A percentile compares a stretch with the other conserved stretches of the same genome.
Conservation (phyloP, 2,797 vertebrate genomes). For the Periophthalmus magnuspinnatus region DNA sequence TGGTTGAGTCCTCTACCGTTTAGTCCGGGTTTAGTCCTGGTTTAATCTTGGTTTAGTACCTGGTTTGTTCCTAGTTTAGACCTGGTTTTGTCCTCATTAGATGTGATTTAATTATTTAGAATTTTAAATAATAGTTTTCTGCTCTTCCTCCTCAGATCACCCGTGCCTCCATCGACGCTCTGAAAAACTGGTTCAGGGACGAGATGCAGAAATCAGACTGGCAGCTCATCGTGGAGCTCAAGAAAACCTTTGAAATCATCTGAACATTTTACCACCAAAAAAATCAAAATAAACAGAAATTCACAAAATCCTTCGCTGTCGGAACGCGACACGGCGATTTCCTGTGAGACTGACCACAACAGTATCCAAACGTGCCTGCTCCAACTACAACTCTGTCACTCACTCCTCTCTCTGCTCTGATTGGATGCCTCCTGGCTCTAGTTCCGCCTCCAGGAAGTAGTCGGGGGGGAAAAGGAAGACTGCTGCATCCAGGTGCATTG, state of each 20-base stretch:
- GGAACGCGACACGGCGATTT: constrained; percentile 77
- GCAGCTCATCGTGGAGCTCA: constrained; percentile 98
- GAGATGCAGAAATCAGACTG: constrained; percentile 97
- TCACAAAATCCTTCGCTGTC: background rate
- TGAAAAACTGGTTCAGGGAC: constrained; percentile 99
- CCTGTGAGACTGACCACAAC: constrained; percentile 91
- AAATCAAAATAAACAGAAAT: constrained; percentile 4
- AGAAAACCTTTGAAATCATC: constrained; percentile 99
- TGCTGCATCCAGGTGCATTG: constrained; percentile 29
- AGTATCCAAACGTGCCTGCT: constrained; percentile 74
- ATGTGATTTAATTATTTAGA: no score
- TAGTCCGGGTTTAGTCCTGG: background rate
- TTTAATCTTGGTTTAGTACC: background rate
- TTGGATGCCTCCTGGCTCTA: constrained; percentile 36
- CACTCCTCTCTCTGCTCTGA: constrained; percentile 49
- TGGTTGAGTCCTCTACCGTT: background rate
- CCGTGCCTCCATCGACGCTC: constrained; percentile 92
- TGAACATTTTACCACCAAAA: constrained; percentile 64
- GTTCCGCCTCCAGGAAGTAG: constrained; percentile 33
- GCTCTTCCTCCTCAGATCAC: constrained; percentile 82
- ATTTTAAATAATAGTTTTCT: no score
- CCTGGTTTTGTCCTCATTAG: background rate
- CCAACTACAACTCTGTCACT: constrained; percentile 41
- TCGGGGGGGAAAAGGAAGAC: constrained; percentile 3
- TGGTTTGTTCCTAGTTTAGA: background rate